phyloP scores from a whole-genome alignment of 2,113 vertebrate species.

The Gallinago media region DNA sequence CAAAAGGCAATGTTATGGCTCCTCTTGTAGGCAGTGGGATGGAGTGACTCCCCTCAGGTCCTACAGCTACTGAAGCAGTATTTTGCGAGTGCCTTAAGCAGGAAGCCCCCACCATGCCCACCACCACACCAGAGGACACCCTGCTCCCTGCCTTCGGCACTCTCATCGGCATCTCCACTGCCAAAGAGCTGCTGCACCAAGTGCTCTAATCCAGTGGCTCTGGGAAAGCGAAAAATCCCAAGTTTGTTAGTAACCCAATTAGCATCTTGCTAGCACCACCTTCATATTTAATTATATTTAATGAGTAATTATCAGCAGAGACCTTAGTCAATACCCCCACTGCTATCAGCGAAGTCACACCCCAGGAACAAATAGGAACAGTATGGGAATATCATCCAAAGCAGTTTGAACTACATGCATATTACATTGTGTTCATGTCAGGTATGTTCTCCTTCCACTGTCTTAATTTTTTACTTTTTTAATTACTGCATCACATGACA shows the following conservation, averaged over 20 bases:
- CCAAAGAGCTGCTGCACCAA: background rate
- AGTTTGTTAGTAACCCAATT: background rate
- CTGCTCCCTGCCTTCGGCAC: background rate
- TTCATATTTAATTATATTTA: conserved; percentile 5
- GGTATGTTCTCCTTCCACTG: background rate
- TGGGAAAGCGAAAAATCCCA: background rate
- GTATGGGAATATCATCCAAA: background rate
- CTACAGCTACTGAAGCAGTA: background rate
- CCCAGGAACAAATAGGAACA: background rate
- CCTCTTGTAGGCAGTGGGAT: background rate
- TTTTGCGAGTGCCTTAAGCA: background rate
- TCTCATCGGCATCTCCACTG: fast-evolving
- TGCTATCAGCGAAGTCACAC: background rate
- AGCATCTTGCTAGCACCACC: background rate
- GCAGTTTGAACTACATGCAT: background rate
- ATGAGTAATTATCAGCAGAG: background rate
- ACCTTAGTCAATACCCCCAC: background rate
- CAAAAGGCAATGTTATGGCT: background rate
- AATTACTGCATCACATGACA: background rate
- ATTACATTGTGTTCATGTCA: background rate
- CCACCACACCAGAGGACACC: fast-evolving
- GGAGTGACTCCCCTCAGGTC: background rate
- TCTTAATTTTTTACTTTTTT: background rate
- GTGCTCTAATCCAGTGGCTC: background rate
- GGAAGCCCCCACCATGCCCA: fast-evolving